Base-by-base conservation (phyloP, 2,888 invertebrate species). In the Trypoxylon attenuatum region DNA sequence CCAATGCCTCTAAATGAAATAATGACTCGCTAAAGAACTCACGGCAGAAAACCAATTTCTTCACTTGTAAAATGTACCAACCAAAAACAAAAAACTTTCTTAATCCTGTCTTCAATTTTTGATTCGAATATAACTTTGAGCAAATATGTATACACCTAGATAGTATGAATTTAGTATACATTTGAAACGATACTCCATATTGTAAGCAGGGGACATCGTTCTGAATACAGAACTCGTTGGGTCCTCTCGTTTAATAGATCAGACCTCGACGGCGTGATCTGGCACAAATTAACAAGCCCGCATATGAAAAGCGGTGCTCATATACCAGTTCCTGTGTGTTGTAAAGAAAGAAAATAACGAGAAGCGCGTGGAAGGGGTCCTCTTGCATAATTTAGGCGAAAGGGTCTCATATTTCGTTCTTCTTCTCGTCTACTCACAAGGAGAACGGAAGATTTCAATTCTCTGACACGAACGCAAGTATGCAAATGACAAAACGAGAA, bases 281-380 rank as follows among this genome's bases (percentile, higher is more conserved):
- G 74, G 83, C 83, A 83, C 77, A 78, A 82, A 83, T 83, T 82
- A 82, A 72, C 77, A 72, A 69, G 69, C 72, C 69, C 69, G 73
- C 71, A 73, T 77, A 78, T 71, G 69, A 79, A 78, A 71, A 67
- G 70, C 62, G 74, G 57, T 53, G 70, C 38, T 65, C 46, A n/a
- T 46, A 45, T 59, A 46, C 50, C 42, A 60, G 49, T 41, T 29
- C 43, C 50, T 69, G 55, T 69, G 67, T 57, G 75, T 47, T 52
- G 69, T 22, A 60, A 61, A 65, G 49, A 57, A 41, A 61, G 27
- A 47, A 71, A 61, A 69, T 66, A 69, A 50, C 42, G 29, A 60
- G 50, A 49, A 45, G 21, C n/a, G 19, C 18, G 25, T 47, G 33
- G 51, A 61, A 49, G 27, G 45, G 47, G 60, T 42, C 27, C 66